A percentile compares a stretch with the other conserved stretches of the same genome.
Evolutionary conservation across 2,797 vertebrate species (phyloP).

Genomic region (Dicrostonyx torquatus): DNA sequence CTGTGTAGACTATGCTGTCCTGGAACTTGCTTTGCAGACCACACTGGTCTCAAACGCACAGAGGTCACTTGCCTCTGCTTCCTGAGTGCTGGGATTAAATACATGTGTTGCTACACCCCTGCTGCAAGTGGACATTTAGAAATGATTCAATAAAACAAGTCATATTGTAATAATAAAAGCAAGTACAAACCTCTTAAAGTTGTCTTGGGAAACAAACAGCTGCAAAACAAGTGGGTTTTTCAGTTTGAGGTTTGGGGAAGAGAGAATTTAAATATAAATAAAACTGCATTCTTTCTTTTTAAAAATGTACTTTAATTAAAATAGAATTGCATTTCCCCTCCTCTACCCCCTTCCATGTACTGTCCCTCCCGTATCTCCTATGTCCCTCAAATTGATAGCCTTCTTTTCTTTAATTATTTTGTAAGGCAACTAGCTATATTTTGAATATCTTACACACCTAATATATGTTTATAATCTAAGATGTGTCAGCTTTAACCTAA

Average conservation of each 20-base stretch:
- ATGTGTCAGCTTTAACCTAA: constrained; percentile 29
- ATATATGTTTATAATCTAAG: not conserved
- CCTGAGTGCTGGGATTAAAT: not conserved
- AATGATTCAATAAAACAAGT: not conserved
- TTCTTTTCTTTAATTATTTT: not conserved
- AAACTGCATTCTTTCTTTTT: not conserved
- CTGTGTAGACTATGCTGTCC: not conserved
- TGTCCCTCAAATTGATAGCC: not conserved
- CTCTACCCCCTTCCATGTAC: fast-evolving
- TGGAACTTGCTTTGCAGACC: not conserved
- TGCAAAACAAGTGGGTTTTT: not conserved
- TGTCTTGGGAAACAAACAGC: not conserved
- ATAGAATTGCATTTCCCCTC: not conserved
- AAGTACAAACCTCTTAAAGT: not conserved
- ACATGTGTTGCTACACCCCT: not conserved
- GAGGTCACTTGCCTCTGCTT: not conserved
- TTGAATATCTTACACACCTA: not conserved
- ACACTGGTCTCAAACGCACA: not conserved
- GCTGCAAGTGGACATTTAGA: not conserved
- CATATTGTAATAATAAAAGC: not conserved
- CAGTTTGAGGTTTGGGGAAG: not conserved
- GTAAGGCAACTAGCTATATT: not conserved
- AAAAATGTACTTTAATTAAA: not conserved
- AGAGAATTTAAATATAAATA: constrained; percentile 18
- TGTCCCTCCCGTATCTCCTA: not conserved